Conservation (phyloP, 23 tunicate species). For the Ciona savignyi region DNA sequence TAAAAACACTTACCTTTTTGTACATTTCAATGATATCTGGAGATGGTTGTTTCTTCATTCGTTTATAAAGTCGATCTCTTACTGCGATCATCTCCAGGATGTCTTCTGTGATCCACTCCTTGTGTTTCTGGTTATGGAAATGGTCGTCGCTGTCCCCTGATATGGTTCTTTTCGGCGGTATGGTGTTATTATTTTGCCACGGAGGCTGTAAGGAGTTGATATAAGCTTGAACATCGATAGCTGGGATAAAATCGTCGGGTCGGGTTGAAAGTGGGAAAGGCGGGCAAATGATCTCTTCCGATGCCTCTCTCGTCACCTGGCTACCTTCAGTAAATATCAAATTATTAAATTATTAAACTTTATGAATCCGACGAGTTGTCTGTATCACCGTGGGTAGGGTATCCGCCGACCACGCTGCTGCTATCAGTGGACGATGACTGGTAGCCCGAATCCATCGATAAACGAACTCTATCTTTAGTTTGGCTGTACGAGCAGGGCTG, state of each 20-base stretch:
- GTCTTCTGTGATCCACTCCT: slow-evolving; percentile 94
- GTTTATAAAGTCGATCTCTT: slow-evolving; percentile 82
- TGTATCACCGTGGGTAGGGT: neutral
- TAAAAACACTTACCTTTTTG: slow-evolving; percentile 60
- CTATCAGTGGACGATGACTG: slow-evolving; percentile 32
- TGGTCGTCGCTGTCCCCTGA: neutral
- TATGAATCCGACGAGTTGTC: neutral
- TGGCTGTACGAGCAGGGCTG: neutral
- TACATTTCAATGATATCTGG: slow-evolving; percentile 86
- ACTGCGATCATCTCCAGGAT: slow-evolving; percentile 89
- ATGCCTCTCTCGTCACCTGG: slow-evolving; percentile 21
- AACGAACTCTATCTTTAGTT: neutral
- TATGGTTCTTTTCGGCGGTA: neutral
- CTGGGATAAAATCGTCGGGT: neutral
- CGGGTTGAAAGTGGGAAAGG: slow-evolving; percentile 2
- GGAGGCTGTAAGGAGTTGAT: slow-evolving; percentile 4
- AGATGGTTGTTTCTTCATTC: slow-evolving; percentile 86
- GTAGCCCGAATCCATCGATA: slow-evolving; percentile 24
- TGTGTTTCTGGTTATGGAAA: slow-evolving; percentile 50
- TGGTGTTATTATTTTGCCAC: neutral
- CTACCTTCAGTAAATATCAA: slow-evolving; percentile 16
- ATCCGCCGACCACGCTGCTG: neutral
- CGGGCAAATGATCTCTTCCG: slow-evolving; percentile 12
- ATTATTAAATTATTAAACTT: neutral
- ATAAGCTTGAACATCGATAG: slow-evolving; percentile 1